These are phyloP conservation scores for Lota lota DNA, from an alignment of 2,113 vertebrate species.

Conservation along the genomic window DNA sequence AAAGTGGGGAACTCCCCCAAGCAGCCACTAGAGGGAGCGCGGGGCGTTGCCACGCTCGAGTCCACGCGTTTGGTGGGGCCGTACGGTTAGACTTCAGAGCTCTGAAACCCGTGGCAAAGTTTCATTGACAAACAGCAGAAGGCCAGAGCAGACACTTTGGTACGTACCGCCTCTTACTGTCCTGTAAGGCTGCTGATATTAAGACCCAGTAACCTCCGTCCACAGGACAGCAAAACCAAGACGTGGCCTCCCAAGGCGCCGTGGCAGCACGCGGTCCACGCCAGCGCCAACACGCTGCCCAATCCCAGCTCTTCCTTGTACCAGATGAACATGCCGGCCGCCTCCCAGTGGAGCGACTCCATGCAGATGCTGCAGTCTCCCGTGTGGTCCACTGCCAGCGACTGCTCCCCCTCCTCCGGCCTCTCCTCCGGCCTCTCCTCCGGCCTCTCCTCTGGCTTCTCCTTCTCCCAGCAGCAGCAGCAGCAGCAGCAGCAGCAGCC, in stretches of 20 bases:
- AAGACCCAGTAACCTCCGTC: background rate
- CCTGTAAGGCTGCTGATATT: background rate
- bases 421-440: conserved; percentile 83
- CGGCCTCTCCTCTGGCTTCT: conserved; percentile 79
- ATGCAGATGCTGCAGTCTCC: conserved; percentile 94
- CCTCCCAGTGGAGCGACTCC: conserved; percentile 91
- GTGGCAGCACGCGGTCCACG: conserved; percentile 85
- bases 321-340: conserved; percentile 83
- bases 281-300: conserved; percentile 80
- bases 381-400: conserved; percentile 86
- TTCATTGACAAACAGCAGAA: background rate
- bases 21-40: too few species aligned
- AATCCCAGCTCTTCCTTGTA: conserved; percentile 86
- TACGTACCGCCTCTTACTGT: background rate
- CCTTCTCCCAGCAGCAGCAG: conserved; percentile 60
- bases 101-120: background rate
- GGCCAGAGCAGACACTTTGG: too few species aligned
- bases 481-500: conserved; percentile 79
- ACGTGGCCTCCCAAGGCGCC: conserved; percentile 98
- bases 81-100: too few species aligned
- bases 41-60: too few species aligned
- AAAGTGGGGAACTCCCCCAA: too few species aligned
- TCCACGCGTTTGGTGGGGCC: too few species aligned
- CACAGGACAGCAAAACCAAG: conserved; percentile 97
- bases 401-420: conserved; percentile 77